Conservation (phyloP, 2,797 vertebrate genomes). For the Momotus momota region DNA sequence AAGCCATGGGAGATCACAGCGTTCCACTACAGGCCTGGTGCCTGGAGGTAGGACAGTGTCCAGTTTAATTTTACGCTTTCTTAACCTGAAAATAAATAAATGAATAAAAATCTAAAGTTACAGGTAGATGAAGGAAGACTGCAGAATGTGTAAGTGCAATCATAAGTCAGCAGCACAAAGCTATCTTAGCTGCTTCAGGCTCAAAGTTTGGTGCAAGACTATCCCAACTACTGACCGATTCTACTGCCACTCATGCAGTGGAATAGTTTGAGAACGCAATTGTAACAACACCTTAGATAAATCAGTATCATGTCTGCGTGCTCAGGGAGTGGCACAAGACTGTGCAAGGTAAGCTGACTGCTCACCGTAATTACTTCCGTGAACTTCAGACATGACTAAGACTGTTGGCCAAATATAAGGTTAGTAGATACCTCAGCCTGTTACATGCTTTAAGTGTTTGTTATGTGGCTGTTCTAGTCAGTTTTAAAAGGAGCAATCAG, state of each 20-base stretch:
- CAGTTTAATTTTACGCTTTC: conserved; percentile 35
- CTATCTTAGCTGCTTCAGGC: not conserved
- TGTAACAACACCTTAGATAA: not conserved
- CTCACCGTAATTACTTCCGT: not conserved
- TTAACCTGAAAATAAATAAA: not conserved
- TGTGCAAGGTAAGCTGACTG: not conserved
- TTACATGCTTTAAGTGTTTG: accelerated
- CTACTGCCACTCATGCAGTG: not conserved
- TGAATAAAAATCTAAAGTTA: not conserved
- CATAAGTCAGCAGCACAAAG: not conserved
- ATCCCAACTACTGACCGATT: accelerated
- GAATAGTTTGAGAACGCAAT: not conserved
- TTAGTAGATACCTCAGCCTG: not conserved
- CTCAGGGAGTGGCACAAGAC: not conserved
- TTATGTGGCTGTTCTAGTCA: not conserved
- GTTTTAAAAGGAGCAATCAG: not conserved
- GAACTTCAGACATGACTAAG: not conserved
- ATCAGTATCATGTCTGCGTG: not conserved
- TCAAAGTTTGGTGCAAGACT: not conserved
- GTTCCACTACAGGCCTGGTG: not conserved
- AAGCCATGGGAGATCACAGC: conserved; percentile 15
- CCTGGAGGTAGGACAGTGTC: not conserved
- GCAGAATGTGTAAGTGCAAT: not conserved
- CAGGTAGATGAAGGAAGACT: not conserved
- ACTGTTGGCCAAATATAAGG: not conserved